A percentile compares a stretch with the other conserved stretches of the same genome.
phyloP scores from a whole-genome alignment of 2,797 vertebrate species.

The Propithecus deckenii region DNA sequence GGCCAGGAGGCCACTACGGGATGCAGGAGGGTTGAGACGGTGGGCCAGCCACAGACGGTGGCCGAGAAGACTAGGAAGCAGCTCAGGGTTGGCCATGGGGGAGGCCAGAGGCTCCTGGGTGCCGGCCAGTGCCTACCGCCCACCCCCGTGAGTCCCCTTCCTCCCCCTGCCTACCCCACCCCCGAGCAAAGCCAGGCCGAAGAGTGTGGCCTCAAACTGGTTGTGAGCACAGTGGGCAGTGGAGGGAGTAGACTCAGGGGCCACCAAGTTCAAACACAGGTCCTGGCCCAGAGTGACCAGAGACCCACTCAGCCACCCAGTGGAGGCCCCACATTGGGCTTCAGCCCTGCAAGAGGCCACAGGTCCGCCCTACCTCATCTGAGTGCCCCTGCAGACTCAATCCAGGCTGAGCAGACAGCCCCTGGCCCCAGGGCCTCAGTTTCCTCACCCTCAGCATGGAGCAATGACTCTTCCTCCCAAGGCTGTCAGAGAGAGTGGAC shows the following conservation, averaged over 20 bases:
- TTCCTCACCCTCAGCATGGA: not conserved
- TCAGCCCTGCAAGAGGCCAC: not conserved
- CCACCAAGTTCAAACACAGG: not conserved
- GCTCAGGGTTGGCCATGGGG: not conserved
- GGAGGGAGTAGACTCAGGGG: not conserved
- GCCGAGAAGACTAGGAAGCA: not conserved
- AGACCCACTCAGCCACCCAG: not conserved
- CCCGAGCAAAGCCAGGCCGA: not conserved
- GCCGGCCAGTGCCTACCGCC: not conserved
- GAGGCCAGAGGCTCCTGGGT: not conserved
- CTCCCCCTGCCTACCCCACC: not conserved
- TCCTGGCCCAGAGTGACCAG: not conserved
- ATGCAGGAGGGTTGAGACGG: fast-evolving
- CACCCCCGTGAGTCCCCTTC: not conserved
- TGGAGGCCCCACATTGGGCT: not conserved
- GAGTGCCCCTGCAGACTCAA: not conserved
- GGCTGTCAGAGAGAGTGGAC: not conserved
- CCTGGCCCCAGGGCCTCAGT: not conserved
- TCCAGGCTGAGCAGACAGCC: not conserved
- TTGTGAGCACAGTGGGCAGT: not conserved
- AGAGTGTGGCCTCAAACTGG: not conserved
- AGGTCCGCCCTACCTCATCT: not conserved
- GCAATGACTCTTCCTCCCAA: not conserved
- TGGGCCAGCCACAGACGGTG: not conserved
- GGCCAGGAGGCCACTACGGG: not conserved